Evolutionary conservation across 37 sponge, comb jelly and placozoan species (phyloP).

Genomic region (Hormiphora californensis): DNA sequence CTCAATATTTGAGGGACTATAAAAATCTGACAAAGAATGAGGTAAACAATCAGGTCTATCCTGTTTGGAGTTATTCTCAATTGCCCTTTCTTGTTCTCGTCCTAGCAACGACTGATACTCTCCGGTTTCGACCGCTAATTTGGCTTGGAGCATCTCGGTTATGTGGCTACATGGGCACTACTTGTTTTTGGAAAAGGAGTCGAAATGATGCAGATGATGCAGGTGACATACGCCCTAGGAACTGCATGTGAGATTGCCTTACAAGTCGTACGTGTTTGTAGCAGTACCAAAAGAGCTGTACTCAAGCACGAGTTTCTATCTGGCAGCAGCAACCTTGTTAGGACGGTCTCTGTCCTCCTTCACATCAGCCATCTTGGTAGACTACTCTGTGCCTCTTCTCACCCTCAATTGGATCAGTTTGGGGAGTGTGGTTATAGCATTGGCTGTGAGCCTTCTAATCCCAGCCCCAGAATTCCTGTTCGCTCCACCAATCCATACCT

Average conservation of each 20-base stretch:
- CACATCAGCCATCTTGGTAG: neutral
- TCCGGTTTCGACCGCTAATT: slow-evolving; percentile 5
- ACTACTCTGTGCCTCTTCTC: too few relatives aligned
- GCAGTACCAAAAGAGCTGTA: slow-evolving; percentile 35
- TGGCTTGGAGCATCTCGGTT: slow-evolving; percentile 41
- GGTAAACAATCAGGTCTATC: slow-evolving; percentile 36
- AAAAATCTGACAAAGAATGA: slow-evolving; percentile 30
- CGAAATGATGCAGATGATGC: slow-evolving; percentile 14
- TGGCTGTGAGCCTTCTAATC: too few relatives aligned
- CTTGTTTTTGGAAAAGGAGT: slow-evolving; percentile 44
- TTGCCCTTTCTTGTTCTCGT: neutral
- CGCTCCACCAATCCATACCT: too few relatives aligned
- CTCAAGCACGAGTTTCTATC: neutral
- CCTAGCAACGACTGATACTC: neutral
- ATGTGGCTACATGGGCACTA: slow-evolving; percentile 6
- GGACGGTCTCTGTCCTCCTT: slow-evolving; percentile 23
- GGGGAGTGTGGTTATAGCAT: too few relatives aligned
- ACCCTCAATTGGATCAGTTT: too few relatives aligned
- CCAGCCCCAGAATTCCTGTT: too few relatives aligned
- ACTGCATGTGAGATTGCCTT: slow-evolving; percentile 45
- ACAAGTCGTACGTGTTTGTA: slow-evolving; percentile 49
- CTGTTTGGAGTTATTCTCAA: slow-evolving; percentile 47
- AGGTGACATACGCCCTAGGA: slow-evolving; percentile 51
- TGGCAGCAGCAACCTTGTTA: slow-evolving; percentile 11
- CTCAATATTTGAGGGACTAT: slow-evolving; percentile 6